A percentile compares a stretch with the other conserved stretches of the same genome.
Evolutionary conservation across 2,888 invertebrate genomes (phyloP).

Genomic region (Lepetodrilus schrolli): DNA sequence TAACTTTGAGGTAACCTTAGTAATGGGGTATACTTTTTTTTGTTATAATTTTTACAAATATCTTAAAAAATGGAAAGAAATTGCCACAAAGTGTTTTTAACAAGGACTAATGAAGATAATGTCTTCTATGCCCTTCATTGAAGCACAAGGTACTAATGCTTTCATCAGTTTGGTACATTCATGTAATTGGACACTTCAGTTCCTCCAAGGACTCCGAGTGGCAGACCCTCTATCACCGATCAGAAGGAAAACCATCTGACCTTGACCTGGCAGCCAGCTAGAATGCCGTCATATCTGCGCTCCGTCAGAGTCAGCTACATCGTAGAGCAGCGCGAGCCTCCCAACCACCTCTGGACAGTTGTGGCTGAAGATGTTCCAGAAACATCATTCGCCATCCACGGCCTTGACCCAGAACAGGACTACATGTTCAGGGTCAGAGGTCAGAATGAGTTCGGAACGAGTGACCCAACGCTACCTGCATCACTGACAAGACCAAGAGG

Average conservation of each 20-base stretch:
- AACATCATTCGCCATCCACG: slow-evolving; percentile 52
- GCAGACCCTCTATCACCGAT: slow-evolving; percentile 92
- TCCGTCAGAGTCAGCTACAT: slow-evolving; percentile 92
- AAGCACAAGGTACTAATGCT: no score
- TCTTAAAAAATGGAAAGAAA: no score
- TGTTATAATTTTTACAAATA: no score
- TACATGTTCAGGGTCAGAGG: slow-evolving; percentile 96
- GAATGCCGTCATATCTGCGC: slow-evolving; percentile 84
- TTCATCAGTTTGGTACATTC: no score
- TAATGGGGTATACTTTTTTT: no score
- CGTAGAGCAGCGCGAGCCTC: slow-evolving; percentile 80
- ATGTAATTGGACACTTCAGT: no score
- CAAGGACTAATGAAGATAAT: no score
- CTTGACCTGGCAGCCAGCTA: slow-evolving; percentile 94
- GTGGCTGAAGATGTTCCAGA: slow-evolving; percentile 51
- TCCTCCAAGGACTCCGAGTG: slow-evolving; percentile 74
- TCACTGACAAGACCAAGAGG: slow-evolving; percentile 60
- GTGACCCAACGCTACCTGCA: slow-evolving; percentile 95
- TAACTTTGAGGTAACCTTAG: no score
- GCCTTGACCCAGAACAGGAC: slow-evolving; percentile 90
- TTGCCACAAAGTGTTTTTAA: no score
- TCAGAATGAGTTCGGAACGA: slow-evolving; percentile 96
- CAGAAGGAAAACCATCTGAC: slow-evolving; percentile 93
- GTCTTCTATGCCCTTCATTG: no score
- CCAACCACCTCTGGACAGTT: slow-evolving; percentile 51